Conservation (phyloP, 2,113 vertebrate species). For the Azemiops feae region DNA sequence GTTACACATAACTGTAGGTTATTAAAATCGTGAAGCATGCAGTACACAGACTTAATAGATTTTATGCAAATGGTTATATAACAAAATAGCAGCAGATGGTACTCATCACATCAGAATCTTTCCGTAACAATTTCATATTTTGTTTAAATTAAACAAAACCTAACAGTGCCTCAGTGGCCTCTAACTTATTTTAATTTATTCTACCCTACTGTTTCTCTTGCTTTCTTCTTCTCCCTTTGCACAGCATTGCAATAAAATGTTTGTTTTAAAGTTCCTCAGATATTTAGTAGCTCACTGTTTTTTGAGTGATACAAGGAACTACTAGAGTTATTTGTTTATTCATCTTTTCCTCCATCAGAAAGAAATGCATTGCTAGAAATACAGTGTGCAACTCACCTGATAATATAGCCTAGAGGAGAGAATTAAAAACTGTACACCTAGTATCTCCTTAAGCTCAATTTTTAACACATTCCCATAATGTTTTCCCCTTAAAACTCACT, state of each 20-base stretch:
- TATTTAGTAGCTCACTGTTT: constrained; percentile 50
- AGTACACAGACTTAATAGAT: constrained; percentile 73
- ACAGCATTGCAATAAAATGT: constrained; percentile 43
- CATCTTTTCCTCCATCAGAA: constrained; percentile 19
- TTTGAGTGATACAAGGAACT: constrained; percentile 9
- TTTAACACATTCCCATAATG: constrained; percentile 8
- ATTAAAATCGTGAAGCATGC: constrained; percentile 74
- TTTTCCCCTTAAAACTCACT: constrained; percentile 22
- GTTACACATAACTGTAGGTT: constrained; percentile 70
- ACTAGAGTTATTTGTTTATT: constrained; percentile 38
- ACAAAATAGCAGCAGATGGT: constrained; percentile 76
- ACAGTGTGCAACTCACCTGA: constrained; percentile 36
- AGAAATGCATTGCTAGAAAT: constrained; percentile 36
- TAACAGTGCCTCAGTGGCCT: constrained; percentile 49
- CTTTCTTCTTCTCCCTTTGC: constrained; percentile 26
- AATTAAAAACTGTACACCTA: constrained; percentile 34
- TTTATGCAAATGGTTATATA: constrained; percentile 80
- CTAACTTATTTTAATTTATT: constrained; percentile 61
- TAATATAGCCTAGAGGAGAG: constrained; percentile 29
- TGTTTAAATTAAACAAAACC: constrained; percentile 69
- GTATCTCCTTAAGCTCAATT: constrained; percentile 27
- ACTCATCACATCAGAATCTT: constrained; percentile 66
- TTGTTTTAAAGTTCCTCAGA: constrained; percentile 28
- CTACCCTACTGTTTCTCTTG: constrained; percentile 27
- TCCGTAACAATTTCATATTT: constrained; percentile 63